These are phyloP conservation scores for Meiosimyza decipiens DNA, from an alignment of 2,888 invertebrate genomes.

Conservation along the genomic window DNA sequence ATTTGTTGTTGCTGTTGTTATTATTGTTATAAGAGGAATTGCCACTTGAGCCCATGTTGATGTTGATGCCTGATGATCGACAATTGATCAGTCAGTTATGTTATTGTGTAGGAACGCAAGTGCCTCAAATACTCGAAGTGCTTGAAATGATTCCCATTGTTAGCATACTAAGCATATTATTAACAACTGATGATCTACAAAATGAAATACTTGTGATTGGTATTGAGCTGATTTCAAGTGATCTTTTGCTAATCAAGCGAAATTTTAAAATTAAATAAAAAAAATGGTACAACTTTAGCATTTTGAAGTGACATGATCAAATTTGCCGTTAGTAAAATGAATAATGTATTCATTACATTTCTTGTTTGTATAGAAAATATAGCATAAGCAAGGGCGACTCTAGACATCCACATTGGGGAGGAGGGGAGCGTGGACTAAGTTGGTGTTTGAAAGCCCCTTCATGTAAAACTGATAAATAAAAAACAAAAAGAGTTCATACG, in stretches of 20 bases:
- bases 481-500: too few species aligned
- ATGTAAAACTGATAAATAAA: too few species aligned
- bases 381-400: too few species aligned
- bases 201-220: background rate
- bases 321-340: too few species aligned
- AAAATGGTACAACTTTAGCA: too few species aligned
- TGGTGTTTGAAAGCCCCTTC: too few species aligned
- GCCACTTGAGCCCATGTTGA: conserved; percentile 24
- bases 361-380: too few species aligned
- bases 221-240: conserved; percentile 20
- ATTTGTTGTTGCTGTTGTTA: conserved; percentile 16
- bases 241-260: background rate
- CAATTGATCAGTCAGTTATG: conserved; percentile 28
- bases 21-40: conserved; percentile 1
- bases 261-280: too few species aligned
- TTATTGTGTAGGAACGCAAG: background rate
- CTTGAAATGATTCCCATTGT: conserved; percentile 11
- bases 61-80: conserved; percentile 24
- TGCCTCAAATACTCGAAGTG: conserved; percentile 5
- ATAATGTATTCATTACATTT: too few species aligned
- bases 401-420: too few species aligned
- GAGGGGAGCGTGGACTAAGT: too few species aligned
- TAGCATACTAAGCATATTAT: conserved; percentile 28
- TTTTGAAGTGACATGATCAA: too few species aligned
- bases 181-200: conserved; percentile 11